Base-by-base conservation (phyloP, 2,797 vertebrate genomes). In the Artibeus lituratus region DNA sequence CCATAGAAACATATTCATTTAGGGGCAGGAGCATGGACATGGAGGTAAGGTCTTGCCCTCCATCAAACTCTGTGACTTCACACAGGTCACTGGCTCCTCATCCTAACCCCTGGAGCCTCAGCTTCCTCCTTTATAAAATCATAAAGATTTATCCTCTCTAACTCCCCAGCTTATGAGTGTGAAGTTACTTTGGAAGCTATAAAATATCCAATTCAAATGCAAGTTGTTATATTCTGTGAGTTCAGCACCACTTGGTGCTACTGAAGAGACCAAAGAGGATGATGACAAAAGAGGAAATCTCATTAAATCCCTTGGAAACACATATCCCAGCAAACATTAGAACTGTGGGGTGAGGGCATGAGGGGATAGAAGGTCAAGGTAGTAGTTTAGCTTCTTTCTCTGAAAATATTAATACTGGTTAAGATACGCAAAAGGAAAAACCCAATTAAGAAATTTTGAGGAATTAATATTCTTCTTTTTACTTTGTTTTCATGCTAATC, bases 401-500 rank as follows among this genome's bases (percentile, higher is more conserved):
- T 6, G 1, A 32, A 76, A 39, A 12, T 37, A 5, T 87, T 81
- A 67, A 59, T 81, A 53, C 6, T 69, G 15, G 32, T 19, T 76
- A 94, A 80, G 44, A 82, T 37, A 39, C 9, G 55, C 55, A 59
- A 76, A 90, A 84, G 5, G 32, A 29, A 55, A 93, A 93, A 87
- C 5, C 3, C 32, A 69, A 62, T 87, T 72, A 69, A 96, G 80
- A 88, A 81, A 73, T 59, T 74, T 7, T 18, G 21, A 62, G 14
- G 10, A 67, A 93, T 78, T 95, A 74, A 42, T 84, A 72, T 90
- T 81, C 29, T 82, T 57, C 44, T 90, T 86, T 73, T 88, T 16
- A 83, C 77, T 95, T 84, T 91, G 51, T 69, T 96, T 95, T 92
- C 72, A 73, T 90, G 94, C 47, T 81, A 81, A 89, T 80, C 16